phyloP scores from a whole-genome alignment of 2,888 invertebrate genomes.

The Drosophila kambysellisi region DNA sequence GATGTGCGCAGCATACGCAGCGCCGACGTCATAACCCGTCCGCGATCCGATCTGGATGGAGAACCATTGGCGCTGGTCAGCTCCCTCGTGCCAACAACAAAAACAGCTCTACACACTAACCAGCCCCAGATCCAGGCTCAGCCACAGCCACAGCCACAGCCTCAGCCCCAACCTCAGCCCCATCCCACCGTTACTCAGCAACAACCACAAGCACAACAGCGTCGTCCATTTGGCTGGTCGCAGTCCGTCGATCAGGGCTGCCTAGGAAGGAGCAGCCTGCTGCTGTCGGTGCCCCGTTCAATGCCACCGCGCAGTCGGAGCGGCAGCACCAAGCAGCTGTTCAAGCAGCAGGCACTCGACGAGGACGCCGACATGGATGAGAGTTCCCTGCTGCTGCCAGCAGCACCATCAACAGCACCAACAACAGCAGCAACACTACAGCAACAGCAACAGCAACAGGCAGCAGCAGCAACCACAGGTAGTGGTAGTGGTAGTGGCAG shows the following conservation, averaged over 20 bases:
- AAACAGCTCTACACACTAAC: constrained; percentile 20
- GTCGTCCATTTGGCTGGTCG: constrained; percentile 83
- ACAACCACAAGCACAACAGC: constrained; percentile 19
- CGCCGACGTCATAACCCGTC: constrained; percentile 75
- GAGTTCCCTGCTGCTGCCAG: constrained; percentile 85
- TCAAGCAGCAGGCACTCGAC: constrained; percentile 87
- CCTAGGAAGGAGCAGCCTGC: constrained; percentile 70
- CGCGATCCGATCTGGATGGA: constrained; percentile 16
- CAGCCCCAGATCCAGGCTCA: constrained; percentile 8
- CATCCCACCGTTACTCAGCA: constrained; percentile 28
- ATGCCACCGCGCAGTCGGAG: constrained; percentile 85
- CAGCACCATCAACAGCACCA: constrained; percentile 15
- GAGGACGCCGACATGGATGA: constrained; percentile 86
- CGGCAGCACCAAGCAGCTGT: constrained; percentile 87
- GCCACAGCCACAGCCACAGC: neutral
- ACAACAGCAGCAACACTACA: constrained; percentile 9
- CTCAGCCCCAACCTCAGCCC: constrained; percentile 19
- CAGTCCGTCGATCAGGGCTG: constrained; percentile 83
- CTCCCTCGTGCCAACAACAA: constrained; percentile 41
- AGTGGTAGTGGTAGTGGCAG: constrained; percentile 3
- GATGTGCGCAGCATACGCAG: constrained; percentile 83
- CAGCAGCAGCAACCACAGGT: constrained; percentile 7
- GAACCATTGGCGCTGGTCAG: constrained; percentile 55
- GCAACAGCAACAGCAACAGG: constrained; percentile 1
- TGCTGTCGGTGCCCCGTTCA: constrained; percentile 83